Percentiles rank a stretch among this genome's conserved stretches.
Conservation (phyloP, 2,797 vertebrate species). For the Amphiprion clarkii region DNA sequence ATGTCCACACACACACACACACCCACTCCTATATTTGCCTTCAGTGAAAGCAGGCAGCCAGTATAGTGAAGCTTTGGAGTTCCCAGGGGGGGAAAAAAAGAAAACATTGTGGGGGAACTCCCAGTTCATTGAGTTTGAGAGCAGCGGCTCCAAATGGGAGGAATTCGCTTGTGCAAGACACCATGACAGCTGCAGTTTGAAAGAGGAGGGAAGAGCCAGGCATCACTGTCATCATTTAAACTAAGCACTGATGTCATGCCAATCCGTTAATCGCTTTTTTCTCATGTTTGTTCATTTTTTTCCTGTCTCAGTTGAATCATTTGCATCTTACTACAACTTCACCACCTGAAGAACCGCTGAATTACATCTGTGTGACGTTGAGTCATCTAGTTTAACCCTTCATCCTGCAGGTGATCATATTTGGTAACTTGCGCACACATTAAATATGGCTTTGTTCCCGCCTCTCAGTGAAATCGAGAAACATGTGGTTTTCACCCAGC, state of each 20-base stretch:
- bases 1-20: constrained; percentile 34
- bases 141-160: constrained; percentile 70
- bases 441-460: too few relatives aligned
- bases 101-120: constrained; percentile 73
- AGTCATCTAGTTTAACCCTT: too few relatives aligned
- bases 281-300: background rate
- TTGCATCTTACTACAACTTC: background rate
- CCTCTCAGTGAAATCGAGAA: too few relatives aligned
- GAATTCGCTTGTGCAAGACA: constrained; percentile 63
- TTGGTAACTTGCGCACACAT: too few relatives aligned
- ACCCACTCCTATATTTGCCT: constrained; percentile 43
- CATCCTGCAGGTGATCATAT: too few relatives aligned
- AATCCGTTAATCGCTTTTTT: background rate
- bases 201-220: constrained; percentile 1
- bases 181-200: constrained; percentile 28
- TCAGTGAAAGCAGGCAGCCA: constrained; percentile 39
- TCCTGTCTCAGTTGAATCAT: background rate
- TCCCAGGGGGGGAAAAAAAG: constrained; percentile 32
- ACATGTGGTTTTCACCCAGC: too few relatives aligned
- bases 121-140: constrained; percentile 58
- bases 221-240: constrained; percentile 7
- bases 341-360: background rate
- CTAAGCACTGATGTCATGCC: background rate
- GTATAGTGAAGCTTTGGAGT: constrained; percentile 45
- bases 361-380: background rate